Evolutionary conservation across 2,888 invertebrate species (phyloP), one percentile per base, ranked within the genome.

Genomic region (Mesoligia furuncula): DNA sequence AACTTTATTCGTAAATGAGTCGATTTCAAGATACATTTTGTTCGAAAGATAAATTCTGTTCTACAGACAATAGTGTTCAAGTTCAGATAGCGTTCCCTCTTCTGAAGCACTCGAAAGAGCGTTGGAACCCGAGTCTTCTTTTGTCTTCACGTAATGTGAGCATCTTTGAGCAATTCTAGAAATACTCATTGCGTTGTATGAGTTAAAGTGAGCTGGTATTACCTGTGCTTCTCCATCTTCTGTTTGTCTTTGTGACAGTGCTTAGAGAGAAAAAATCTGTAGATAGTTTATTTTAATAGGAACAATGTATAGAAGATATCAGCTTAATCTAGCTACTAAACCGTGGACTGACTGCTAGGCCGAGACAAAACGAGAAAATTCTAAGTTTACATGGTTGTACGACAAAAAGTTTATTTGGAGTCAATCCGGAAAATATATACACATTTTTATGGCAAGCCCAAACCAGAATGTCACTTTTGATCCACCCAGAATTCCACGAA

Each of bases 81-180:
- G 78, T 79, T 77, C 73, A 76, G 74, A 73, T 83, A 77, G 78
- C 75, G 71, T 71, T 72, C 70, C 39, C 70, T 70, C 73, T 39
- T 45, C 73, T 78, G 45, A 85, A 80, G 75, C 75, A 73, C 81
- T 81, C 65, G 39, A 73, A 81, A 72, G 70, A 71, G 67, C 77
- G 70, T 27, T 54, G 78, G 71, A 85, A 85, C 72, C 36, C 67
- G 87, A 87, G 73, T 62, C 81, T 64, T 42, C 83, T 85, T 84
- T 88, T 88, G 88, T 88, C 75, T 79, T 57, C 77, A 31, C 11
- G 85, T 84, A 83, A 88, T 71, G 65, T 61, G 84, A 87, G 71
- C 77, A 81, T 83, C 77, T 73, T 80, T 79, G 80, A 84, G 77
- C 80, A 83, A 84, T 83, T 84, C 81, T 70, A 73, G 80, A 83